Evolutionary conservation across 2,113 vertebrate species (phyloP).

Genomic region (Seriola dumerili): DNA sequence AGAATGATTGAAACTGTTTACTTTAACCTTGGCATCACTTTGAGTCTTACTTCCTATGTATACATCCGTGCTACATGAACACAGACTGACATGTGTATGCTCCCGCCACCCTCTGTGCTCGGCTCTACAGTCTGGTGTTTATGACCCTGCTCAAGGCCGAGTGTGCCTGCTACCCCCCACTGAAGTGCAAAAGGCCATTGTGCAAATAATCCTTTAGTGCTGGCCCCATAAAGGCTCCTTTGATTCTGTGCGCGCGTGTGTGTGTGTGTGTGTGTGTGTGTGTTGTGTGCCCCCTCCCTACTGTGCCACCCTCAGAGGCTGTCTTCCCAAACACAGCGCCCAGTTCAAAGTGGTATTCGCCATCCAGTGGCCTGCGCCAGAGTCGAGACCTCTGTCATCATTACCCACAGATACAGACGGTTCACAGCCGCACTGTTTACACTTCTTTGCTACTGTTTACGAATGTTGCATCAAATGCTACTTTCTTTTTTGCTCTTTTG

Average conservation of each 20-base stretch:
- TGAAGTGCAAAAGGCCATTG: constrained; percentile 70
- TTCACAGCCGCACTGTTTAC: constrained; percentile 10
- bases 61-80: background rate
- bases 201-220: constrained; percentile 67
- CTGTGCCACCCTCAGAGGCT: constrained; percentile 40
- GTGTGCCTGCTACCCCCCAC: constrained; percentile 38
- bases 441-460: background rate
- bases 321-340: constrained; percentile 18
- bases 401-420: constrained; percentile 10
- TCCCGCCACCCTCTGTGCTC: constrained; percentile 37
- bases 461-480: background rate
- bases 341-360: constrained; percentile 32
- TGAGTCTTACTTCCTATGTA: background rate
- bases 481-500: background rate
- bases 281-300: constrained; percentile 18
- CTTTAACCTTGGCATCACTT: constrained; percentile 26
- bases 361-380: background rate
- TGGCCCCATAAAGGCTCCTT: constrained; percentile 65
- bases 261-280: constrained; percentile 28
- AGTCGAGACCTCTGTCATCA: constrained; percentile 6
- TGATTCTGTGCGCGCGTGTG: constrained; percentile 36
- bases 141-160: constrained; percentile 50
- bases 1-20: background rate
- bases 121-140: constrained; percentile 54
- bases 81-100: constrained; percentile 9